Evolutionary conservation across 2,113 vertebrate genomes (phyloP), one percentile per base, ranked within the genome.

Genomic region (Murina feae): DNA sequence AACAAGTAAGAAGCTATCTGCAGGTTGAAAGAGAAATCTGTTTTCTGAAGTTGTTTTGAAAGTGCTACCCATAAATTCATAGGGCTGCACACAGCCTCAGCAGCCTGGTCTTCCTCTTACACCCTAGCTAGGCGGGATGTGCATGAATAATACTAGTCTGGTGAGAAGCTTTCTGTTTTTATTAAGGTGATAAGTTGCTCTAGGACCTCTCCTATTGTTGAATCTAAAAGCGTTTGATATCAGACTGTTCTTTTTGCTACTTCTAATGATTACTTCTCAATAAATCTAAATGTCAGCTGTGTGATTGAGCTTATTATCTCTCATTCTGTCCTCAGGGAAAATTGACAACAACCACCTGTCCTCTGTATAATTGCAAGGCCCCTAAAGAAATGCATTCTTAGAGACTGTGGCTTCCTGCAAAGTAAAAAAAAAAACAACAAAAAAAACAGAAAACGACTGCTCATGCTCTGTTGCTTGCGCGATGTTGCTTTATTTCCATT

Each of bases 41-140:
- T 94, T 86, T 90, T 86, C 78, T 44, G 69, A 86, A 47, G 17
- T 85, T 53, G 11, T 80, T 92, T 85, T 51, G 44, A 91, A 95
- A 75, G 16, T 23, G 7, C 20, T 30, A 30, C 39, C 65, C 21
- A 53, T 90, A 88, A 42, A 28, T 42, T 83, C n/a, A 47, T 17
- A 60, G 5, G 18, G 23, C 51, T 69, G 6, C 9, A 39, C 66
- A 20, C 8, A 87, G 30, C 25, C 14, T 58, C 39, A 39, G 14
- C 39, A 35, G 1, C 66, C 39, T 44, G 21, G 60, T 9, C 23
- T 92, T 63, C 76, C 44, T 80, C 39, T 76, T 65, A 42, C 55
- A 53, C 69, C 91, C 63, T 14, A 78, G 71, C 21, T n/a, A 68
- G 4, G 9, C 85, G 25, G 13, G 6, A 9, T 39, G 0, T 76